Base-by-base conservation (phyloP, 2,797 vertebrate genomes). In the Melanotaenia boesemani region DNA sequence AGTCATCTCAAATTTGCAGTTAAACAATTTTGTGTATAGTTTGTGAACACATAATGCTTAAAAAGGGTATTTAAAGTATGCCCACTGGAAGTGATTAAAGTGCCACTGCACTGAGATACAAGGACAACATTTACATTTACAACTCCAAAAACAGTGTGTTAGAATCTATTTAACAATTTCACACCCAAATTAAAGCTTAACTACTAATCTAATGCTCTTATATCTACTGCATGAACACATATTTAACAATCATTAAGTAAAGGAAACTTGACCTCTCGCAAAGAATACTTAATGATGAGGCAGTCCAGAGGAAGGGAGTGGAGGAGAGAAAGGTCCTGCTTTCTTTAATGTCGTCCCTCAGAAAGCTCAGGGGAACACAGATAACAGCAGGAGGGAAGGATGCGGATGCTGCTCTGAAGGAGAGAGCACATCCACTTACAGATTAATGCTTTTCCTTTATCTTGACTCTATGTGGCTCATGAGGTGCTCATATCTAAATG, bases 381-480 rank as follows among this genome's bases (percentile, higher is more conserved):
- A 39, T 65, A 80, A 77, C 61, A 72, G 67, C 62, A 63, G 4
- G 1, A 71, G 46, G 54, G 74, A 70, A 37, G 70, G 77, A 80
- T 77, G 63, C 67, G 74, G 71, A 81, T 71, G 73, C 74, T 74
- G 68, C 70, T 74, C 6, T 13, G 28, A 67, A 72, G 72, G 67
- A 57, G 56, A 61, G 65, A 63, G 66, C 30, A 62, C 39, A 79
- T 68, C 71, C 82, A 78, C 75, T 81, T 79, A 74, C 72, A 63
- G 55, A 62, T 79, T 90, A 85, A 88, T 87, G 82, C 73, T 37
- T 37, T 55, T 36, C 18, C 20, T 48, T 50, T 54, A 26, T 57
- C 28, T 32, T 36, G 54, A 16, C 4, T 8, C 12, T 26, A 0
- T 64, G 13, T 20, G 5, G 60, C 46, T 1, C 30, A 36, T 39